Percentiles rank a stretch among this genome's conserved stretches.
Evolutionary conservation across 2,113 vertebrate genomes (phyloP).

Genomic region (Vimba vimba): DNA sequence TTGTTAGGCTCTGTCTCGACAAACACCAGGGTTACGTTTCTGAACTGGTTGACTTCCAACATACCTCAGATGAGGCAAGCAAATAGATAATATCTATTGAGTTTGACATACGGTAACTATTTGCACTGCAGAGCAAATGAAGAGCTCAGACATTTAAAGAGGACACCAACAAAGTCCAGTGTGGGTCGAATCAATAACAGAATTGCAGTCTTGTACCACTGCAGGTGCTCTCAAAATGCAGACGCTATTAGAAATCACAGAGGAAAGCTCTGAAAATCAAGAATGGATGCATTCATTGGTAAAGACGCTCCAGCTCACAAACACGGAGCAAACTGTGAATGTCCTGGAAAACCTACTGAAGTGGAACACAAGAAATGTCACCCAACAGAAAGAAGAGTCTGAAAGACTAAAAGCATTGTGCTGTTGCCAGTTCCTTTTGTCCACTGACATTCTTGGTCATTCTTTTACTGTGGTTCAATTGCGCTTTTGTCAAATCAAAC

Average conservation of each 20-base stretch:
- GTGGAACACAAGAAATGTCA: conserved; percentile 30
- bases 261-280: neutral
- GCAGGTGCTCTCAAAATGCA: neutral
- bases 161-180: neutral
- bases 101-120: neutral
- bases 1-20: neutral
- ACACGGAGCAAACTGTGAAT: conserved; percentile 13
- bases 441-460: conserved; percentile 17
- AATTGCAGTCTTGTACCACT: neutral
- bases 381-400: conserved; percentile 35
- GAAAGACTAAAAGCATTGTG: neutral
- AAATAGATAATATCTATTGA: neutral
- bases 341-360: conserved; percentile 27
- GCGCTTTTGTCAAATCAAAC: conserved; percentile 1
- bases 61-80: neutral
- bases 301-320: neutral
- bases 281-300: conserved; percentile 20
- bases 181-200: neutral
- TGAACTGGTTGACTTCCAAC: conserved; percentile 1
- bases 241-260: neutral
- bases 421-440: conserved; percentile 35
- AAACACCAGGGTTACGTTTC: neutral
- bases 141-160: neutral
- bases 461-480: neutral
- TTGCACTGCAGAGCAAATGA: neutral